Percentiles rank a stretch among this genome's conserved stretches.
Conservation (phyloP, 1,140 invertebrate species). For the Phortica variegata region DNA sequence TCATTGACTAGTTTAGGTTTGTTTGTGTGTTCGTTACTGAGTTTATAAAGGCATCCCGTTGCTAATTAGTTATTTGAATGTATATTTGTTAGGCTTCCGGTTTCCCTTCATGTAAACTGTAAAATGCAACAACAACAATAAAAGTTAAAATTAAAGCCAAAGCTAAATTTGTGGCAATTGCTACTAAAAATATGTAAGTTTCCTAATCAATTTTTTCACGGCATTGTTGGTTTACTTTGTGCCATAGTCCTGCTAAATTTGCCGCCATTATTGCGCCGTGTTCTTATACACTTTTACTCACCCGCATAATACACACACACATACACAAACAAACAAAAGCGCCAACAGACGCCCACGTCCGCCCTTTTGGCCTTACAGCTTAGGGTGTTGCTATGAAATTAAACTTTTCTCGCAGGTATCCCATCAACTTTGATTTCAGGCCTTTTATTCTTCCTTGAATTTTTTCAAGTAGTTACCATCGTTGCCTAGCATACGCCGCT, state of each 20-base stretch:
- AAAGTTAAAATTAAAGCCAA: conserved; percentile 19
- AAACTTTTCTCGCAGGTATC: conserved; percentile 56
- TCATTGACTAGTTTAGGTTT: conserved; percentile 30
- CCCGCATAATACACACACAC: conserved; percentile 1
- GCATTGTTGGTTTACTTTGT: conserved; percentile 11
- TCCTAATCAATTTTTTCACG: not conserved
- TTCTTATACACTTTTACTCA: no score
- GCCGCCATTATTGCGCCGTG: conserved; percentile 14
- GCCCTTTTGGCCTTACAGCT: conserved; percentile 20
- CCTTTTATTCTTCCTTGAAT: conserved; percentile 32
- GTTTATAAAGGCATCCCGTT: conserved; percentile 39
- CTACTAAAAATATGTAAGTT: not conserved
- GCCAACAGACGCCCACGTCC: conserved; percentile 2
- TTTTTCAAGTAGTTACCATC: no score
- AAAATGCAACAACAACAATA: conserved; percentile 26
- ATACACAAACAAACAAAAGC: not conserved
- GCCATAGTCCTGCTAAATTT: conserved; percentile 18
- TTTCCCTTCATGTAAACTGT: not conserved
- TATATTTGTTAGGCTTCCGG: not conserved
- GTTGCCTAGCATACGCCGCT: not conserved
- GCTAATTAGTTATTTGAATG: conserved; percentile 17
- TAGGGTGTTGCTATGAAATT: conserved; percentile 56
- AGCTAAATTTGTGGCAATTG: not conserved
- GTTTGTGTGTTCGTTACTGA: not conserved
- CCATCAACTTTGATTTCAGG: conserved; percentile 43